These are phyloP conservation scores for Drosophila orosa DNA, from an alignment of 1,140 invertebrate species.

Conservation along the genomic window DNA sequence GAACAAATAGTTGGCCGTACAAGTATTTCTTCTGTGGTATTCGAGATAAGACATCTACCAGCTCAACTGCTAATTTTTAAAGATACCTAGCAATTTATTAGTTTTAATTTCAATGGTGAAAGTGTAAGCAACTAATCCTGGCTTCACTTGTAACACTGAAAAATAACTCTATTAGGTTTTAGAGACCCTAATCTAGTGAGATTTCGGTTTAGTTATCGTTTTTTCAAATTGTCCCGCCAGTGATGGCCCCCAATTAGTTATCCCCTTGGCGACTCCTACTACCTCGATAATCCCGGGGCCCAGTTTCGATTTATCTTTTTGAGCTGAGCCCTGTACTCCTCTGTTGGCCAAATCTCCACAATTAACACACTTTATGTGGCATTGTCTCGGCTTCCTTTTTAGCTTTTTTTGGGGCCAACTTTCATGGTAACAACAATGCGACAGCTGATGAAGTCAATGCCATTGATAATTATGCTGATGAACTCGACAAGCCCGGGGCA, in stretches of 20 bases:
- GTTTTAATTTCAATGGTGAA: no score
- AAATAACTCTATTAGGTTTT: background rate
- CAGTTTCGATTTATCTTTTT: constrained; percentile 76
- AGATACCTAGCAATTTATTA: no score
- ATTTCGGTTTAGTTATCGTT: constrained; percentile 7
- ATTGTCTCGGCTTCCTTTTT: constrained; percentile 30
- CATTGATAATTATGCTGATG: constrained; percentile 77
- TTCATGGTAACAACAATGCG: constrained; percentile 51
- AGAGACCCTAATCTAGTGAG: constrained; percentile 3
- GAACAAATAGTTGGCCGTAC: background rate
- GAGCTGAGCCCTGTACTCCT: constrained; percentile 53
- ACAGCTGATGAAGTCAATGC: constrained; percentile 77
- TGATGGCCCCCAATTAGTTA: constrained; percentile 18
- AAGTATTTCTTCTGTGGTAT: no score
- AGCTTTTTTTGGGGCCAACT: constrained; percentile 16
- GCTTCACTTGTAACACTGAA: background rate
- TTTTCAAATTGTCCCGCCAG: background rate
- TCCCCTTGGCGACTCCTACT: background rate
- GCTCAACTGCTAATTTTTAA: no score
- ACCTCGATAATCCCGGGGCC: background rate
- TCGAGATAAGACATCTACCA: no score
- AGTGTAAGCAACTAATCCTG: background rate
- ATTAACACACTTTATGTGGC: constrained; percentile 79
- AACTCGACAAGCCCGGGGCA: constrained; percentile 56
- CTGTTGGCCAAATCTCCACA: constrained; percentile 64